These are phyloP conservation scores for Tholera decimalis DNA, from an alignment of 2,888 invertebrate genomes.

Conservation along the genomic window DNA sequence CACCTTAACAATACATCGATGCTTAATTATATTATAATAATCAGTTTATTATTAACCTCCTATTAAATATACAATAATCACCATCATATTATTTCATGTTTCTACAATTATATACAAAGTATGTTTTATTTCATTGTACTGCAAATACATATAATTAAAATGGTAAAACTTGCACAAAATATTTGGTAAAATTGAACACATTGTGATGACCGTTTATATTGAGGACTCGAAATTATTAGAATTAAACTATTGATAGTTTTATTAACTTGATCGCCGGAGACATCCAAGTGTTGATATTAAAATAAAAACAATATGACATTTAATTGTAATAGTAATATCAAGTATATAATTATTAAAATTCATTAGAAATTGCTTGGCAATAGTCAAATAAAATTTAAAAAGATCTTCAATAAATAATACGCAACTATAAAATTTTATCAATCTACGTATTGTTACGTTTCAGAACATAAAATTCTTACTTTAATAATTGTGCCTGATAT, in stretches of 20 bases:
- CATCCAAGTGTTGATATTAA: background rate
- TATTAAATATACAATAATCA: conserved; percentile 71
- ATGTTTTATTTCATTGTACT: conserved; percentile 69
- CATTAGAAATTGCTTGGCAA: conserved; percentile 35
- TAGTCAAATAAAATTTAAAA: conserved; percentile 48
- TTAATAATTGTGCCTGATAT: conserved; percentile 59
- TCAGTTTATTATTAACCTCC: conserved; percentile 62
- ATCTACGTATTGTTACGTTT: conserved; percentile 15
- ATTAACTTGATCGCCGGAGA: conserved; percentile 12
- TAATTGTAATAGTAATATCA: conserved; percentile 14
- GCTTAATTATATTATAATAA: conserved; percentile 60
- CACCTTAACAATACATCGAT: conserved; percentile 63
- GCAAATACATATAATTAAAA: conserved; percentile 72
- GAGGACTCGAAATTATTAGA: conserved; percentile 53
- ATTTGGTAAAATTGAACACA: conserved; percentile 90
- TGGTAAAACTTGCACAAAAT: conserved; percentile 79
- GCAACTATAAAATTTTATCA: conserved; percentile 15
- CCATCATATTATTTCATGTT: conserved; percentile 62
- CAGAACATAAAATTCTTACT: conserved; percentile 36
- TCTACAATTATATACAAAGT: conserved; percentile 76
- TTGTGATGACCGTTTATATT: conserved; percentile 81
- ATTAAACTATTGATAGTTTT: conserved; percentile 13
- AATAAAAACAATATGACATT: conserved; percentile 7
- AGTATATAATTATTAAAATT: conserved; percentile 44
- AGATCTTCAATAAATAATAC: conserved; percentile 22